phyloP scores from a whole-genome alignment of 2,888 invertebrate species.

The Hypercompe scribonia region DNA sequence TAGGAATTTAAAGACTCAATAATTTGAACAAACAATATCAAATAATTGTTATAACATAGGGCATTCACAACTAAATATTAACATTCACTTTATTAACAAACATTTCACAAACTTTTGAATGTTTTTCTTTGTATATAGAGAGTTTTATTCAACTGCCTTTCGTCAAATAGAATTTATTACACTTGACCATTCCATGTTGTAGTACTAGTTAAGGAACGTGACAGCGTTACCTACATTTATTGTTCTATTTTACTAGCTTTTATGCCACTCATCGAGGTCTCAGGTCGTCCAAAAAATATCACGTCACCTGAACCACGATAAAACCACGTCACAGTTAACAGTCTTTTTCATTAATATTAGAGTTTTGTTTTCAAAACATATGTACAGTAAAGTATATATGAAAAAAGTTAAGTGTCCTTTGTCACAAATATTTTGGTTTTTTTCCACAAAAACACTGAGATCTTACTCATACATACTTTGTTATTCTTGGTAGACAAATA shows the following conservation, averaged over 20 bases:
- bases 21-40: too few species aligned
- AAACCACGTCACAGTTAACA: neutral
- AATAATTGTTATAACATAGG: too few species aligned
- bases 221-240: neutral
- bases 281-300: neutral
- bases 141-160: neutral
- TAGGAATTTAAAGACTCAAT: too few species aligned
- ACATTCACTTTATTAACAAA: neutral
- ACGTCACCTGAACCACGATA: neutral
- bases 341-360: neutral
- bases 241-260: neutral
- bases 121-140: neutral
- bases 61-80: too few species aligned
- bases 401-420: neutral
- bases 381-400: neutral
- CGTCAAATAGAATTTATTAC: slow-evolving; percentile 1
- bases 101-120: neutral
- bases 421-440: too few species aligned
- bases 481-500: neutral
- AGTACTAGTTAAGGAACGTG: neutral
- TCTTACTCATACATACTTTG: too few species aligned
- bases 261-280: neutral
- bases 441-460: too few species aligned
- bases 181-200: neutral
- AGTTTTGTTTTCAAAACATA: neutral